Evolutionary conservation across 2,797 vertebrate species (phyloP), one percentile per base, ranked within the genome.

Genomic region (Podarcis siculus): DNA sequence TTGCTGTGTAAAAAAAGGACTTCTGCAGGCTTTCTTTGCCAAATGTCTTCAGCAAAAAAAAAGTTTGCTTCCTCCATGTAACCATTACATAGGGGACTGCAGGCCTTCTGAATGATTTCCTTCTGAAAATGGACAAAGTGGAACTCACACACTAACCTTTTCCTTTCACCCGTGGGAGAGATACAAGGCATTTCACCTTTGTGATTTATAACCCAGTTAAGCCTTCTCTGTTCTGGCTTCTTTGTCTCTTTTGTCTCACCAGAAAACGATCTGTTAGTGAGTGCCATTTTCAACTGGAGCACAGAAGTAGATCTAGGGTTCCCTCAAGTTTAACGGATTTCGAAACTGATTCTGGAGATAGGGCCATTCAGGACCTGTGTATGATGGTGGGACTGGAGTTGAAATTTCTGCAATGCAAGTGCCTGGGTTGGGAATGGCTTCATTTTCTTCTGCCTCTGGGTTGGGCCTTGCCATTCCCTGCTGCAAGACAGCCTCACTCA

Each of bases 151-250:
- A 27, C 73, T 90, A 90, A 93, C 82, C 80, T 93, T 94, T 94
- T 86, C 83, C 21, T 83, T 92, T 90, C 67, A 77, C 86, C 39
- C 82, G 17, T 9, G 2, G 32, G 79, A 86, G 77, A 91, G 1
- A 45, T 45, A 86, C 71, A 3, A 85, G 80, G 86, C 9, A n/a
- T 90, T 77, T 76, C 69, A 37, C 37, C 89, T 89, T 9, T 92
- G 86, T 92, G 90, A 93, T 94, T 92, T 93, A 93, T 67, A 93
- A 25, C n/a, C 67, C 39, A n/a, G 42, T 35, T 71, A 89, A 10
- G 4, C 55, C 90, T 55, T 45, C 89, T 27, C 77, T 64, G 23
- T 2, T 87, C 82, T 79, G 89, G 79, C 8, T 83, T 73, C 32
- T 72, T 89, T 88, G 85, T 77, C 82, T 77, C 17, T 84, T 83